Percentiles rank a stretch among this genome's conserved stretches.
These are phyloP conservation scores for Zingel zingel DNA, from an alignment of 2,113 vertebrate genomes.

Conservation along the genomic window DNA sequence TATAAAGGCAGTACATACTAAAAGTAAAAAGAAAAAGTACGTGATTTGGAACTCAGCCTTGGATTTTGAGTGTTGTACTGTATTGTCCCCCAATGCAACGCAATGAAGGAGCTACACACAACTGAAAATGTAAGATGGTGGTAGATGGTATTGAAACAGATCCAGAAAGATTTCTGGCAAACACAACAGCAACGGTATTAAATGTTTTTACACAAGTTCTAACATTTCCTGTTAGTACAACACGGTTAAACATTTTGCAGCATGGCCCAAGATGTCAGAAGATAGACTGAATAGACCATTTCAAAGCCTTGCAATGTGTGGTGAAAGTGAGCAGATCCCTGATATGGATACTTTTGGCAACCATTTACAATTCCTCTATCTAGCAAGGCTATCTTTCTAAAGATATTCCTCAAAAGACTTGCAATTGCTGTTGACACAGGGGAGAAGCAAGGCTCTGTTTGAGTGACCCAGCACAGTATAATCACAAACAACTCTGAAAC, in stretches of 20 bases:
- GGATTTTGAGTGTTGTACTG: too few relatives aligned
- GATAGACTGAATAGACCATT: background rate
- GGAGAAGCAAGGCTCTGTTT: background rate
- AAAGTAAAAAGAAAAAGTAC: too few relatives aligned
- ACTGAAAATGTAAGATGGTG: too few relatives aligned
- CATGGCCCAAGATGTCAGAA: background rate
- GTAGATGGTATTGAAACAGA: too few relatives aligned
- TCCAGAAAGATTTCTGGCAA: too few relatives aligned
- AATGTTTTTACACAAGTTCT: too few relatives aligned
- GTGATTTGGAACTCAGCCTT: too few relatives aligned
- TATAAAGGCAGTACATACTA: too few relatives aligned
- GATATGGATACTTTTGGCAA: background rate
- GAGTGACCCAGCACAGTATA: background rate
- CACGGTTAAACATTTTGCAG: background rate
- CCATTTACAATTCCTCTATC: background rate
- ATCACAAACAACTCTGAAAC: background rate
- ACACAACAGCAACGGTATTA: too few relatives aligned
- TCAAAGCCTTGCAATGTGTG: background rate
- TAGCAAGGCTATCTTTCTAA: background rate
- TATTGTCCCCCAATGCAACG: too few relatives aligned
- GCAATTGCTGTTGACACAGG: constrained; percentile 4
- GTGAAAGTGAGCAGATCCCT: background rate
- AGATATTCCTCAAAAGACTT: background rate
- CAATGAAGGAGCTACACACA: too few relatives aligned
- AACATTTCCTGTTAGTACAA: too few relatives aligned